phyloP scores from a whole-genome alignment of 23 tunicate genomes.

The Trididemnum clinides region DNA sequence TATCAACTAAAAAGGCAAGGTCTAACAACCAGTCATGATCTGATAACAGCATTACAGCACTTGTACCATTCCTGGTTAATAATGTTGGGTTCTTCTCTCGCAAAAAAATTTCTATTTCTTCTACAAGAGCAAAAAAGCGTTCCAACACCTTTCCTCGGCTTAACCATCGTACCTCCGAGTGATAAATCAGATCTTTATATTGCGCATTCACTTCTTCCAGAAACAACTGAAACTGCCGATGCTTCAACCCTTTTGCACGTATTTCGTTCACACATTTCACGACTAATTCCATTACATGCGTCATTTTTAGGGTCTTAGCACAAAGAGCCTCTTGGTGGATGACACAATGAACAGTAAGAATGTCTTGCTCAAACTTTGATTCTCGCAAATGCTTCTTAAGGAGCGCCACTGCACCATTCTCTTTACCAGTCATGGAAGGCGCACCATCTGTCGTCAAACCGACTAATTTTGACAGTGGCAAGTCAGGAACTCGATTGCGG shows the following conservation, averaged over 20 bases:
- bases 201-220: neutral
- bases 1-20: constrained; percentile 4
- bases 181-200: constrained; percentile 11
- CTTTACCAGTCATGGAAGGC: constrained; percentile 6
- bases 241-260: neutral
- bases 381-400: neutral
- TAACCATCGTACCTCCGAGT: neutral
- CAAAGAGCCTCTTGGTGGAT: no score
- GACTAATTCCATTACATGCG: constrained; percentile 11
- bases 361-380: neutral
- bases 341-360: no score
- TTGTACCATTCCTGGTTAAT: neutral
- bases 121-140: neutral
- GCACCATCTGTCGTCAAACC: neutral
- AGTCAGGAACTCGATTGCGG: neutral
- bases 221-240: neutral
- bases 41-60: neutral
- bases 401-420: neutral
- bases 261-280: constrained; percentile 10
- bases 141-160: constrained; percentile 4
- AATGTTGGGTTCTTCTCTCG: no score
- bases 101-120: no score
- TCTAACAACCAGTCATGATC: constrained; percentile 5
- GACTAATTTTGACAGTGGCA: constrained; percentile 1
- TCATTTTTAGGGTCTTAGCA: neutral